Evolutionary conservation across 2,888 invertebrate species (phyloP).

Genomic region (Archips crataeganus): DNA sequence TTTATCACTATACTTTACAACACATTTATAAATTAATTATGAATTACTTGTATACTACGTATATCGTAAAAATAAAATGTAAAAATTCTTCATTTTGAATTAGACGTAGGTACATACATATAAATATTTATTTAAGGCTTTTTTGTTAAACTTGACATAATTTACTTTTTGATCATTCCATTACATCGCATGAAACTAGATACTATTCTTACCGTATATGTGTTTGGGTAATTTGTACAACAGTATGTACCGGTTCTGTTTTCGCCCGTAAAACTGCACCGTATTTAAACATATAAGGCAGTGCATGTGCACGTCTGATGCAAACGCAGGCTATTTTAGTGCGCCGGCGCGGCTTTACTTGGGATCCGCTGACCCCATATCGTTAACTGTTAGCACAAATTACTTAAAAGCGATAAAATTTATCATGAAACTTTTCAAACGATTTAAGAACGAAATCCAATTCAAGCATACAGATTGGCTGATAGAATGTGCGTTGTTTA

Average conservation of each 20-base stretch:
- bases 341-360: slow-evolving; percentile 4
- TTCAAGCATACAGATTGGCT: neutral
- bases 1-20: neutral
- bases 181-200: no score
- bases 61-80: no score
- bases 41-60: no score
- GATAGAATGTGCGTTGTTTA: neutral
- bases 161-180: no score
- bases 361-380: slow-evolving; percentile 4
- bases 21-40: no score
- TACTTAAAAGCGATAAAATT: slow-evolving; percentile 2
- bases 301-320: slow-evolving; percentile 29
- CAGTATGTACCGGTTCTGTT: slow-evolving; percentile 26
- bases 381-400: slow-evolving; percentile 9
- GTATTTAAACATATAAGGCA: slow-evolving; percentile 33
- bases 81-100: no score
- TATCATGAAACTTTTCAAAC: neutral
- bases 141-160: no score
- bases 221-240: slow-evolving; percentile 24
- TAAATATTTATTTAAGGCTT: no score
- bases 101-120: no score
- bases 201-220: neutral
- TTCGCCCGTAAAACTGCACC: slow-evolving; percentile 35
- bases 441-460: neutral
- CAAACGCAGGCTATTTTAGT: slow-evolving; percentile 34